A percentile compares a stretch with the other conserved stretches of the same genome.
Evolutionary conservation across 2,113 vertebrate genomes (phyloP).

Genomic region (Blennius ocellaris): DNA sequence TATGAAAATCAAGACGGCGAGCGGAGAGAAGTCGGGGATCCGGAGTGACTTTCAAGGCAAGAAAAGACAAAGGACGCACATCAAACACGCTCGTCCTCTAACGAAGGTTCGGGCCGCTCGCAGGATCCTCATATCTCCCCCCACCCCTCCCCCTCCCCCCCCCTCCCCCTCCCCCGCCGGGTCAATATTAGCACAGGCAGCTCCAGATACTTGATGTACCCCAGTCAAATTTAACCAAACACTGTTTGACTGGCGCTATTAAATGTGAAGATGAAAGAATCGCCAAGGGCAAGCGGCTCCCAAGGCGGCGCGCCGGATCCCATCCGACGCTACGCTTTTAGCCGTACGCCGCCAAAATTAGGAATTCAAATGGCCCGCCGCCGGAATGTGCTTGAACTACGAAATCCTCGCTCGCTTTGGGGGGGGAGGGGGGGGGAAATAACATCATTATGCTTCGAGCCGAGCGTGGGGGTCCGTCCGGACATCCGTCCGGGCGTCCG

Average conservation of each 20-base stretch:
- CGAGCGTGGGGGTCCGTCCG: no score
- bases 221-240: conserved; percentile 72
- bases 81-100: conserved; percentile 58
- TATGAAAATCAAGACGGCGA: conserved; percentile 62
- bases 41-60: conserved; percentile 57
- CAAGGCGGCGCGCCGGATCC: conserved; percentile 57
- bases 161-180: conserved; percentile 45
- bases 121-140: conserved; percentile 51
- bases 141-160: conserved; percentile 34
- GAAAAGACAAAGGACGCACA: conserved; percentile 62
- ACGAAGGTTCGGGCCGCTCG: conserved; percentile 15
- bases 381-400: conserved; percentile 55
- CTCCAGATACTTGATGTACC: conserved; percentile 67
- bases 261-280: conserved; percentile 74
- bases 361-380: conserved; percentile 60
- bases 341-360: conserved; percentile 58
- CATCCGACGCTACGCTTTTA: conserved; percentile 41
- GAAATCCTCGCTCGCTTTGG: conserved; percentile 56
- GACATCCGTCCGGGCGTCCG: no score
- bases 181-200: conserved; percentile 77
- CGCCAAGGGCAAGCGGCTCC: conserved; percentile 73
- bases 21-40: conserved; percentile 41
- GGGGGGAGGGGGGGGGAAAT: no score
- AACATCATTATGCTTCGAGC: conserved; percentile 65
- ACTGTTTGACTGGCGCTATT: conserved; percentile 68